Evolutionary conservation across 1,140 invertebrate genomes (phyloP).

Genomic region (Drosophila mojavensis): DNA sequence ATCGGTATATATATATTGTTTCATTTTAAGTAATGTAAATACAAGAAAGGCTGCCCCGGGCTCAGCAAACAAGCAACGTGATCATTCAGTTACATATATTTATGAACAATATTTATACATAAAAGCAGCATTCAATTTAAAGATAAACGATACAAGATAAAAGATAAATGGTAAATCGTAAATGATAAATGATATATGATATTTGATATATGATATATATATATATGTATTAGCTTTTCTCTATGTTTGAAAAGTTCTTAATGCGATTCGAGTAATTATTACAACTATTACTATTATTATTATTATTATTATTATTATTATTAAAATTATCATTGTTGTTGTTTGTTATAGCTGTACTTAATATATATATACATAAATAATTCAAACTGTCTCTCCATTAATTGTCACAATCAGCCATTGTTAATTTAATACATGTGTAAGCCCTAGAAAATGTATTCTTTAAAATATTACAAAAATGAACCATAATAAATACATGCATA

Average conservation of each 20-base stretch:
- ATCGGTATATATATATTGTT: conserved; percentile 21
- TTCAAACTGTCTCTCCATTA: conserved; percentile 63
- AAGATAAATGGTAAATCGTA: too few species aligned
- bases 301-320: conserved; percentile 40
- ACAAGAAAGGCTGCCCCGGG: conserved; percentile 69
- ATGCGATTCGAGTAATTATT: conserved; percentile 54
- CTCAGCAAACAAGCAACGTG: conserved; percentile 75
- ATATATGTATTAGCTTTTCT: not conserved
- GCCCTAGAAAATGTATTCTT: conserved; percentile 52
- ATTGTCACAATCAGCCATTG: conserved; percentile 59
- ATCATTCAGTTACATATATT: conserved; percentile 55
- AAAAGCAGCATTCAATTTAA: conserved; percentile 1
- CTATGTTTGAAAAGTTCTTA: conserved; percentile 55
- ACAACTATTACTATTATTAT: conserved; percentile 10
- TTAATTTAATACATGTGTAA: conserved; percentile 80
- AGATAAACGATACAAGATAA: conserved; percentile 18
- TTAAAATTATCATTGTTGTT: conserved; percentile 63
- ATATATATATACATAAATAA: conserved; percentile 28
- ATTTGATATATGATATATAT: conserved; percentile 9
- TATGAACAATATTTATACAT: not conserved
- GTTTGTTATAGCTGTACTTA: conserved; percentile 81
- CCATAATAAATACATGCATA: not conserved
- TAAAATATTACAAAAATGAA: conserved; percentile 24
- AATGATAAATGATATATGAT: not conserved
- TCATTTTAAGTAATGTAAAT: conserved; percentile 64